Percentiles rank a stretch among this genome's conserved stretches.
Evolutionary conservation across 2,888 invertebrate species (phyloP).

Genomic region (Stenoptilia bipunctidactyla): DNA sequence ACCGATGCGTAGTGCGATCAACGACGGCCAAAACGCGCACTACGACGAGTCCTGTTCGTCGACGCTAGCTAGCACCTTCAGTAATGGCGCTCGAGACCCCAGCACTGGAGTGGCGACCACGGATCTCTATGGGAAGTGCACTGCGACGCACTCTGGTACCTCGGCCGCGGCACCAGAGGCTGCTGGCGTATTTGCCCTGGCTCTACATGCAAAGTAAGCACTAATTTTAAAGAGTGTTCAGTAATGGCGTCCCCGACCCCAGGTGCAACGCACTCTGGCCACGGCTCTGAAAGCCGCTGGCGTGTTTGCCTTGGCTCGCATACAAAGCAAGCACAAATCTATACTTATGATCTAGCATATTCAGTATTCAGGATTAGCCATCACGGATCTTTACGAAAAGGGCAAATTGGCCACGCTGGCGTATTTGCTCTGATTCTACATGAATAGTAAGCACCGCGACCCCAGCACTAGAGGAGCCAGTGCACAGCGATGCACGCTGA

Average conservation of each 20-base stretch:
- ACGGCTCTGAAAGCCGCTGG: too few species aligned
- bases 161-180: constrained; percentile 99
- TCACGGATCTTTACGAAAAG: constrained; percentile 97
- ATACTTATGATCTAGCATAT: too few species aligned
- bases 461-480: constrained; percentile 98
- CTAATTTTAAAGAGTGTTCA: constrained; percentile 80
- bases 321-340: too few species aligned
- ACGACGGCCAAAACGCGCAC: constrained; percentile 99
- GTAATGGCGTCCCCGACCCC: constrained; percentile 97
- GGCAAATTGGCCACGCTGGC: constrained; percentile 99
- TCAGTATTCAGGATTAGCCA: too few species aligned
- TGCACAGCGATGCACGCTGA: constrained; percentile 99
- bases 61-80: constrained; percentile 98
- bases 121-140: constrained; percentile 98
- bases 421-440: constrained; percentile 97
- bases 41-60: constrained; percentile 99
- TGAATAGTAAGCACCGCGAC: constrained; percentile 94
- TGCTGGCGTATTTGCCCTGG: constrained; percentile 97
- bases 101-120: constrained; percentile 99
- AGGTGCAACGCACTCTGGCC: too few species aligned
- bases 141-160: constrained; percentile 98
- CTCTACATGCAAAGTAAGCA: constrained; percentile 96
- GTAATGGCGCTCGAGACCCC: constrained; percentile 97
- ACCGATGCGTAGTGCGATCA: constrained; percentile 93
- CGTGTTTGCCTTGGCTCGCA: too few species aligned